A percentile compares a stretch with the other conserved stretches of the same genome.
Conservation (phyloP, 2,113 vertebrate species). For the Cavia aperea region DNA sequence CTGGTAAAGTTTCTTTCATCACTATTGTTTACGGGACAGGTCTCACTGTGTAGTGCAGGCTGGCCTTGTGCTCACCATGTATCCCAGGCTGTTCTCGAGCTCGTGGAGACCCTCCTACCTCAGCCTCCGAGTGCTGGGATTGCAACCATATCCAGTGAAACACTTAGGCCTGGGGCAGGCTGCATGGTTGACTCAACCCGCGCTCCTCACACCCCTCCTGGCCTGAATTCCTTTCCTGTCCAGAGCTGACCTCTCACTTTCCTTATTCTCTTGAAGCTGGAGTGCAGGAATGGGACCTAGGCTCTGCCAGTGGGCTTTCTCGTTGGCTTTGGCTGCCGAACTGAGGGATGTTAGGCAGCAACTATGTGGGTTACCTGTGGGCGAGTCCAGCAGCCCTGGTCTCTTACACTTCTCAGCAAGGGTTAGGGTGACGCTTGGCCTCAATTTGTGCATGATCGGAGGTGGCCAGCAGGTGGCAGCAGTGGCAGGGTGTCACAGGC, state of each 20-base stretch:
- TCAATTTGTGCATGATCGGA: neutral
- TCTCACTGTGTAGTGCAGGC: neutral
- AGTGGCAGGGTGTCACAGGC: neutral
- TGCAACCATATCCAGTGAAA: neutral
- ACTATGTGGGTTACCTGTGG: neutral
- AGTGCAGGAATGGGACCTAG: neutral
- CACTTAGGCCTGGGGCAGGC: neutral
- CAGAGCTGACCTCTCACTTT: neutral
- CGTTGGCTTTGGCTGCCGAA: neutral
- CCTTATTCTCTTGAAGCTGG: neutral
- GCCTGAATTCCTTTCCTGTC: neutral
- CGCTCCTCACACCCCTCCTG: neutral
- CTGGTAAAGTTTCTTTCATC: neutral
- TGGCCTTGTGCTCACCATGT: neutral
- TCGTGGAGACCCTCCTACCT: neutral
- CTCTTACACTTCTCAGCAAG: neutral
- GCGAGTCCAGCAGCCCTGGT: neutral
- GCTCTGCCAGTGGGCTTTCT: neutral
- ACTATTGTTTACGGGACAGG: neutral
- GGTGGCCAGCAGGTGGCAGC: slow-evolving; percentile 37
- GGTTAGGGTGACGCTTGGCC: neutral
- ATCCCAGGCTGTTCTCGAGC: neutral
- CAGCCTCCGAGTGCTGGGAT: neutral
- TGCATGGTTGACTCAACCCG: neutral
- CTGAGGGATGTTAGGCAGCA: neutral